Conservation (phyloP, 2,888 invertebrate species). For the Melinopterus prodromus region DNA sequence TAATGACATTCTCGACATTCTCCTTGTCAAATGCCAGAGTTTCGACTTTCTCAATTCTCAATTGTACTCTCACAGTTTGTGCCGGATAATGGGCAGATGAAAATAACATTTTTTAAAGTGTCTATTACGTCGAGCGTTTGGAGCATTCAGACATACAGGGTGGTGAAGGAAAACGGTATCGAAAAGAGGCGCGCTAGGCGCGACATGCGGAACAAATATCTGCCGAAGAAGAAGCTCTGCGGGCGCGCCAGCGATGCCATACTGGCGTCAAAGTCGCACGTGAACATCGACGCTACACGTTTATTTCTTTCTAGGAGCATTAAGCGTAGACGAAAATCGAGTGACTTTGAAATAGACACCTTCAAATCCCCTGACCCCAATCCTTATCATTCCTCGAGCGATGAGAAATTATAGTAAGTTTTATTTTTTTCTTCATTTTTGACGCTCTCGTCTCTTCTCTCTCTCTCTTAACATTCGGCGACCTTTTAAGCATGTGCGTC, state of each 20-base stretch:
- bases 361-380: constrained; percentile 41
- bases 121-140: not conserved
- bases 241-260: not conserved
- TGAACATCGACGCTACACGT: not conserved
- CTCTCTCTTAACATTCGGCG: not conserved
- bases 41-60: too few species aligned
- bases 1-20: too few species aligned
- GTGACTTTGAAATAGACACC: constrained; percentile 41
- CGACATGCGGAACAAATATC: not conserved
- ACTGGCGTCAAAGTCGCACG: not conserved
- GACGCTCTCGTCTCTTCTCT: not conserved
- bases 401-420: constrained; percentile 46
- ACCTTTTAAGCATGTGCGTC: not conserved
- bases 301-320: constrained; percentile 42
- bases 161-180: not conserved
- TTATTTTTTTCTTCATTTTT: constrained; percentile 22
- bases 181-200: not conserved
- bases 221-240: not conserved
- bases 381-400: constrained; percentile 45
- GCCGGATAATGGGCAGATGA: too few species aligned
- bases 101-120: not conserved
- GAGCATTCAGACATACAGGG: not conserved
- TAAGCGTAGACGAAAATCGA: constrained; percentile 40
- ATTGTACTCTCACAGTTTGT: too few species aligned
- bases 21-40: too few species aligned